Conservation (phyloP, 2,888 invertebrate species). For the Laothoe populi region DNA sequence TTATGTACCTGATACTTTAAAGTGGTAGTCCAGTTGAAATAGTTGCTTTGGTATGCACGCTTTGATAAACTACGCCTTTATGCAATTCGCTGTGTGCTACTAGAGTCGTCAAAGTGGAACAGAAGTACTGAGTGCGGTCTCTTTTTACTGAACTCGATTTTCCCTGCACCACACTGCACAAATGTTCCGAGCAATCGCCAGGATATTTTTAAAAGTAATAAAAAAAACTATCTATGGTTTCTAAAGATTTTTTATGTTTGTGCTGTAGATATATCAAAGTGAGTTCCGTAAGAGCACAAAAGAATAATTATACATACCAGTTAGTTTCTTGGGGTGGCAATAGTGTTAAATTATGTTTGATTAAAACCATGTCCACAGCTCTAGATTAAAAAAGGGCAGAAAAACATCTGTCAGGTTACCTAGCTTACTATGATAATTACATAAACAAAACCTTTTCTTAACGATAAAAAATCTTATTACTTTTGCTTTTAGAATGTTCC, state of each 20-base stretch:
- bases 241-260: not conserved
- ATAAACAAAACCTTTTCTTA: no score
- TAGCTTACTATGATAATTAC: no score
- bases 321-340: not conserved
- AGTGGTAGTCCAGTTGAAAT: constrained; percentile 45
- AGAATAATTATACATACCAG: not conserved
- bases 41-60: constrained; percentile 61
- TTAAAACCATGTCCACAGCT: no score
- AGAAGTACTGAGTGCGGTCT: constrained; percentile 43
- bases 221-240: not conserved
- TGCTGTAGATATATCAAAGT: not conserved
- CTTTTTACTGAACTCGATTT: constrained; percentile 48
- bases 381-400: no score
- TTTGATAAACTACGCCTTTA: constrained; percentile 64
- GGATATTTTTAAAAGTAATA: constrained; percentile 36
- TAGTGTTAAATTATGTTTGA: not conserved
- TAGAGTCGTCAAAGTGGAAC: constrained; percentile 55
- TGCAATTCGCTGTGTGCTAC: constrained; percentile 54
- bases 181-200: constrained; percentile 32
- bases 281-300: not conserved
- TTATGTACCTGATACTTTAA: constrained; percentile 35
- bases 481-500: constrained; percentile 26
- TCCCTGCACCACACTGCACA: constrained; percentile 26
- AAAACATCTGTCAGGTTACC: no score
- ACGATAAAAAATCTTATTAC: not conserved